phyloP scores from a whole-genome alignment of 1,140 invertebrate species.

The Danaus plexippus region DNA sequence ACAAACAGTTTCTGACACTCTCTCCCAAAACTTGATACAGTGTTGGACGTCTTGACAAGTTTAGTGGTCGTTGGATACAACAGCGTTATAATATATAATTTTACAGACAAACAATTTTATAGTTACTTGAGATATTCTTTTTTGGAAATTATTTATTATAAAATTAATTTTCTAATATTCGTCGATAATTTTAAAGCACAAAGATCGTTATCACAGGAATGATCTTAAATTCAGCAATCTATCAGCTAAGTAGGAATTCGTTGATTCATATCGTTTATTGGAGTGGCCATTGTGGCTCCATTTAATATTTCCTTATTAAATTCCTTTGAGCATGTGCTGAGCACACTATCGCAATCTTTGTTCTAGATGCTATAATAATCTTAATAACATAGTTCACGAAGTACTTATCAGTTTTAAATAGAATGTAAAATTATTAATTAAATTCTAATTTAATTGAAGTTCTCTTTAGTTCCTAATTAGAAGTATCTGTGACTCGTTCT shows the following conservation, averaged over 20 bases:
- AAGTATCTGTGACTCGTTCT: too few relatives aligned
- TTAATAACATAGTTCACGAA: too few relatives aligned
- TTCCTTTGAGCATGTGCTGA: conserved; percentile 14
- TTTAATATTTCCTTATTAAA: conserved; percentile 24
- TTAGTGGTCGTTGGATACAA: conserved; percentile 9
- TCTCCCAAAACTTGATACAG: too few relatives aligned
- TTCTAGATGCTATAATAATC: too few relatives aligned
- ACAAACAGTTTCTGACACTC: too few relatives aligned
- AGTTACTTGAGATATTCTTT: not conserved
- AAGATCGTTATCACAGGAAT: too few relatives aligned
- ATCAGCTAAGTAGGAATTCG: conserved; percentile 3
- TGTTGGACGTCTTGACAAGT: conserved; percentile 4
- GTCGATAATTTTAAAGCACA: too few relatives aligned
- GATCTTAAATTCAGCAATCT: not conserved
- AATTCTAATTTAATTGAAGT: too few relatives aligned
- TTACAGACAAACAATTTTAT: conserved; percentile 9
- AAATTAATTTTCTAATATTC: not conserved
- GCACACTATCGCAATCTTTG: conserved; percentile 5
- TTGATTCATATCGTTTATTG: conserved; percentile 11
- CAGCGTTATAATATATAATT: conserved; percentile 14
- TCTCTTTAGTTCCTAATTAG: too few relatives aligned
- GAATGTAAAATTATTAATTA: too few relatives aligned
- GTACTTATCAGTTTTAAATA: too few relatives aligned
- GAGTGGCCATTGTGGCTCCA: conserved; percentile 14
- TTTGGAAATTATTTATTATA: too few relatives aligned